Percentiles rank a stretch among this genome's conserved stretches.
Conservation (phyloP, 2,888 invertebrate species). For the Diloba caeruleocephala region DNA sequence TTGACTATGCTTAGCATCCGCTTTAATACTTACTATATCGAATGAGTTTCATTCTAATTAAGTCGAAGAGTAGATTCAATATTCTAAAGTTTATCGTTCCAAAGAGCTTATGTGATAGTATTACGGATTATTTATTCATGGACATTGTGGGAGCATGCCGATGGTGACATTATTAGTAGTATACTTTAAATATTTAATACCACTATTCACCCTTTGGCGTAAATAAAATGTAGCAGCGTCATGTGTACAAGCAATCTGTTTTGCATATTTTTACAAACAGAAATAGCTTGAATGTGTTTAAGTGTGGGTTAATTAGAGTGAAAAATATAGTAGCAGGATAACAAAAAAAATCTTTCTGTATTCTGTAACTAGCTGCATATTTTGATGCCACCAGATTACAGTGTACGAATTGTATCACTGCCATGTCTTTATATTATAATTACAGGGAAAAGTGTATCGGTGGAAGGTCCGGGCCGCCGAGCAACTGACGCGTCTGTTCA, state of each 20-base stretch:
- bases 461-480: constrained; percentile 65
- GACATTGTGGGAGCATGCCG: constrained; percentile 56
- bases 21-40: constrained; percentile 75
- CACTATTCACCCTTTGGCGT: constrained; percentile 36
- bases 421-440: constrained; percentile 71
- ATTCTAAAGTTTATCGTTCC: constrained; percentile 66
- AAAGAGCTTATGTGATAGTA: constrained; percentile 40
- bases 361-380: too few species aligned
- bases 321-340: constrained; percentile 16
- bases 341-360: too few species aligned
- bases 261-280: constrained; percentile 27
- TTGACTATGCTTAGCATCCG: constrained; percentile 82
- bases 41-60: constrained; percentile 75
- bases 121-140: constrained; percentile 59
- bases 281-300: constrained; percentile 4
- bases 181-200: constrained; percentile 29
- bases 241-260: constrained; percentile 24
- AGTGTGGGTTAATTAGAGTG: constrained; percentile 2
- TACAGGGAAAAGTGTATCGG: constrained; percentile 68
- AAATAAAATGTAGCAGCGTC: constrained; percentile 17
- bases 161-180: constrained; percentile 34
- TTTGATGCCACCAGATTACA: constrained; percentile 59
- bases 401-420: constrained; percentile 63
- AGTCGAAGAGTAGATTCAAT: constrained; percentile 68
- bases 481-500: constrained; percentile 66